These are phyloP conservation scores for Patella pellucida DNA, from an alignment of 2,888 invertebrate genomes.

Conservation along the genomic window DNA sequence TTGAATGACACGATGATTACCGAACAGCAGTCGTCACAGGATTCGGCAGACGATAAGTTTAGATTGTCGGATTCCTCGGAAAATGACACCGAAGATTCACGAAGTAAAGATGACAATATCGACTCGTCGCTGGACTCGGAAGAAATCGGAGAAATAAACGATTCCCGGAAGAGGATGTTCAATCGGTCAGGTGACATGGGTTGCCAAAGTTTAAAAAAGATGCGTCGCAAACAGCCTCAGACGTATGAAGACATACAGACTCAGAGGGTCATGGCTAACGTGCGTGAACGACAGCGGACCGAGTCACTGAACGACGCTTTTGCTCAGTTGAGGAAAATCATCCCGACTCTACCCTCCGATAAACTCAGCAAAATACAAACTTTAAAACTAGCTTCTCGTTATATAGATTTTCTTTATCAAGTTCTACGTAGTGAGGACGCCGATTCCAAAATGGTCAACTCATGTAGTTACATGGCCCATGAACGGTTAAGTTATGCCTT, in stretches of 20 bases:
- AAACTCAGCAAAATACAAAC: constrained; percentile 99
- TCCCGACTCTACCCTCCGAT: constrained; percentile 97
- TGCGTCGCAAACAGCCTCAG: constrained; percentile 31
- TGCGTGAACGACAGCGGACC: constrained; percentile 78
- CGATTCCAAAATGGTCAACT: constrained; percentile 27
- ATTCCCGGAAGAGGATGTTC: constrained; percentile 1
- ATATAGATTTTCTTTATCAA: constrained; percentile 87
- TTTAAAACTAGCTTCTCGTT: constrained; percentile 90
- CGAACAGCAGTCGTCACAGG: background rate
- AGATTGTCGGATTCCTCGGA: constrained; percentile 5
- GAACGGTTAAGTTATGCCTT: constrained; percentile 95
- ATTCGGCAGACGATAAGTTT: background rate
- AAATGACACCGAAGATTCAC: constrained; percentile 3
- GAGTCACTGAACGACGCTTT: constrained; percentile 81
- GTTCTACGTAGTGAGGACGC: constrained; percentile 41
- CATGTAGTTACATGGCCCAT: constrained; percentile 79
- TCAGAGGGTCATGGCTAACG: constrained; percentile 94
- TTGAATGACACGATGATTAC: constrained; percentile 7
- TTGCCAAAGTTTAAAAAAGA: background rate
- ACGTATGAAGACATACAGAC: constrained; percentile 82
- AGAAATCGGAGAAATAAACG: background rate
- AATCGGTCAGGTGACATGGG: background rate
- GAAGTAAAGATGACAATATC: background rate
- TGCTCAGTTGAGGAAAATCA: constrained; percentile 90
- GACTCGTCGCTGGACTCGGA: background rate